These are phyloP conservation scores for Chiridota heheva DNA, from an alignment of 35 echinoderm and acorn worm genomes.

Conservation along the genomic window DNA sequence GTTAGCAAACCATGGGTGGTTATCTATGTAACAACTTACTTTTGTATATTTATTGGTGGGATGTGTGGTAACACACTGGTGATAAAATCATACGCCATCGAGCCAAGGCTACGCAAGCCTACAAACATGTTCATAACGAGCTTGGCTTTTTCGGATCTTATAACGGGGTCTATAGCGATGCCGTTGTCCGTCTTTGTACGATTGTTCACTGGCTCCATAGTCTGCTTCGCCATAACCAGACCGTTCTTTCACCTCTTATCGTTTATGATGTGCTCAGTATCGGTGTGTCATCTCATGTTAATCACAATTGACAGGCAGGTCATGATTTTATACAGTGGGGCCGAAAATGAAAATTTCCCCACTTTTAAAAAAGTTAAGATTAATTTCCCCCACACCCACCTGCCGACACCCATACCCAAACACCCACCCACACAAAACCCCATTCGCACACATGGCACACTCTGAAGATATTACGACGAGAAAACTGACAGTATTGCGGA, in stretches of 20 bases:
- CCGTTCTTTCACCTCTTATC: neutral
- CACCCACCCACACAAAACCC: too few species aligned
- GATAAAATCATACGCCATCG: constrained; percentile 23
- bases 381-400: too few species aligned
- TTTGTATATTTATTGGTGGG: neutral
- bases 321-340: too few species aligned
- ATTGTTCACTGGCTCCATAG: neutral
- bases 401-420: too few species aligned
- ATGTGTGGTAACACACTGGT: constrained; percentile 23
- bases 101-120: constrained; percentile 14
- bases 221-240: constrained; percentile 26
- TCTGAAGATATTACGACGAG: too few species aligned
- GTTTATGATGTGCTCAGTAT: constrained; percentile 23
- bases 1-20: constrained; percentile 1
- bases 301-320: constrained; percentile 32
- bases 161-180: constrained; percentile 10
- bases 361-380: too few species aligned
- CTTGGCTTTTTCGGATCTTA: constrained; percentile 20
- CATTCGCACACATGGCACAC: too few species aligned
- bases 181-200: constrained; percentile 21
- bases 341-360: too few species aligned
- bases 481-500: too few species aligned
- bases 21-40: constrained; percentile 13
- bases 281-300: constrained; percentile 23
- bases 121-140: constrained; percentile 32